A percentile compares a stretch with the other conserved stretches of the same genome.
These are phyloP conservation scores for Drosophila nannoptera DNA, from an alignment of 1,140 invertebrate genomes.

Conservation along the genomic window DNA sequence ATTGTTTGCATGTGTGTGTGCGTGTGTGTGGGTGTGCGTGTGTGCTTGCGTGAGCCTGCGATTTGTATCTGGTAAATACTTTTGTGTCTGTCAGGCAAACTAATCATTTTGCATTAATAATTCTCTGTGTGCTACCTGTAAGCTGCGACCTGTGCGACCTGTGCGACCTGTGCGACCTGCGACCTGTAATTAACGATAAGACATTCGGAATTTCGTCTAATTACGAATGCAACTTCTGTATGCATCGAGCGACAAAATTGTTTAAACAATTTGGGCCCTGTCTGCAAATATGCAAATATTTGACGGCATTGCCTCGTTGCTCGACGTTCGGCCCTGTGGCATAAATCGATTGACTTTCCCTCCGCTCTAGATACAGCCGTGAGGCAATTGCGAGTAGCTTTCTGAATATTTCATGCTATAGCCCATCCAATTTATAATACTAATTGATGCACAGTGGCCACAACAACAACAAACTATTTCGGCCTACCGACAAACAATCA, in stretches of 20 bases:
- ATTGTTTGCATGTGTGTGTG: conserved; percentile 41
- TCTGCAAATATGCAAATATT: conserved; percentile 53
- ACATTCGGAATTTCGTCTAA: conserved; percentile 5
- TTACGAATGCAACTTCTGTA: conserved; percentile 29
- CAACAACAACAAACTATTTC: neutral
- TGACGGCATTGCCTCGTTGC: conserved; percentile 11
- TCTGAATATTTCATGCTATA: neutral
- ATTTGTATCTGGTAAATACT: conserved; percentile 37
- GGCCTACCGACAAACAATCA: neutral
- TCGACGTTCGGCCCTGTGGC: neutral
- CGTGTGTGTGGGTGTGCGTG: neutral
- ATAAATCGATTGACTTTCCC: conserved; percentile 5
- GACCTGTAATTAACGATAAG: conserved; percentile 56
- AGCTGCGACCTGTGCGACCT: conserved; percentile 2
- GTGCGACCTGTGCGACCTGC: conserved; percentile 27
- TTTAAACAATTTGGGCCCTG: conserved; percentile 37
- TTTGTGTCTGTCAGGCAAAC: conserved; percentile 29
- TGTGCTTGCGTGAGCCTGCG: neutral
- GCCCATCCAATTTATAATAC: conserved; percentile 5
- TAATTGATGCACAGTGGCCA: neutral
- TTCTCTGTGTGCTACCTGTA: conserved; percentile 41
- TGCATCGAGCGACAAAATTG: conserved; percentile 40
- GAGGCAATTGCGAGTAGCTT: neutral
- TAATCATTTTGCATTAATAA: conserved; percentile 66
- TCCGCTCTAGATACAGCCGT: neutral